These are phyloP conservation scores for Rattus norvegicus DNA, from an alignment of 2,113 vertebrate genomes.

Conservation along the genomic window DNA sequence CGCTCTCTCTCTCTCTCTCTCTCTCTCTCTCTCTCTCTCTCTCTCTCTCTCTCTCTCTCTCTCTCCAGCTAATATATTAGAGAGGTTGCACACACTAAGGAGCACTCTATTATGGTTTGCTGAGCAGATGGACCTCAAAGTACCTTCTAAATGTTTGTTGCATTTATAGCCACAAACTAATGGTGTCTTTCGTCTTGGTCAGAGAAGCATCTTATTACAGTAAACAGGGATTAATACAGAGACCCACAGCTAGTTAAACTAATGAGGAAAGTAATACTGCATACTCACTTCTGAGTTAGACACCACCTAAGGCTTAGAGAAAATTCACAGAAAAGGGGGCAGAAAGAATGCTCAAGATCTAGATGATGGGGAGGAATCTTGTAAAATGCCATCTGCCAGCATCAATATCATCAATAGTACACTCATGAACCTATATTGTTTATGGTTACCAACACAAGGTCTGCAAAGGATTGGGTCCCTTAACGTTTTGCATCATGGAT, in stretches of 20 bases:
- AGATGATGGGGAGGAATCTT: no score
- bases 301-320: not conserved
- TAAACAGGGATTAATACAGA: not conserved
- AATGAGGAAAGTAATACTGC: not conserved
- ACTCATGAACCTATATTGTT: no score
- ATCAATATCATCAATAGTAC: not conserved
- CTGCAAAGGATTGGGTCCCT: not conserved
- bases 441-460: not conserved
- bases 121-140: not conserved
- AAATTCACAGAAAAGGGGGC: not conserved
- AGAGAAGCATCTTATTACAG: not conserved
- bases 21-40: not conserved
- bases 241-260: not conserved
- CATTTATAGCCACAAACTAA: not conserved
- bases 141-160: not conserved
- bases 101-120: not conserved
- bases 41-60: not conserved
- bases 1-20: not conserved
- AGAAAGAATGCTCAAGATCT: not conserved
- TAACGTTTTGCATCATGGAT: no score
- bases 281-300: not conserved
- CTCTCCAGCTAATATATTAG: not conserved
- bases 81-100: not conserved
- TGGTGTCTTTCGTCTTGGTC: not conserved
- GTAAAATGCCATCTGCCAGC: not conserved